Conservation (phyloP, 2,113 vertebrate genomes). For the Synchiropus splendidus region DNA sequence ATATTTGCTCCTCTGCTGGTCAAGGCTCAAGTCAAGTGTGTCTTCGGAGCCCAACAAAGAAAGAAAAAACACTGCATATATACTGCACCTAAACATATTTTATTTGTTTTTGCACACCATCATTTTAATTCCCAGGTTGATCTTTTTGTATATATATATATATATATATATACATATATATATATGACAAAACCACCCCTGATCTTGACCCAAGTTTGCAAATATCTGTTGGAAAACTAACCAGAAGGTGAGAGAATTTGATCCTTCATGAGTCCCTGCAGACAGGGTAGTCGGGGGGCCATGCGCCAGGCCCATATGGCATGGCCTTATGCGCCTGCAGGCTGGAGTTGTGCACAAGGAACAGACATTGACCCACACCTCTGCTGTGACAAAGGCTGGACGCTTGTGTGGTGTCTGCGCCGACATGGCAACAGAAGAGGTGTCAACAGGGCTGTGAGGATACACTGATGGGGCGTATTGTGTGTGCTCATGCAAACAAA, state of each 20-base stretch:
- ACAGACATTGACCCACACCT: conserved; percentile 11
- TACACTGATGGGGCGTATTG: background rate
- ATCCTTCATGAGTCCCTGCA: conserved; percentile 34
- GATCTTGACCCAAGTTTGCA: too few relatives aligned
- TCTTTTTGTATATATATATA: too few relatives aligned
- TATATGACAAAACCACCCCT: too few relatives aligned
- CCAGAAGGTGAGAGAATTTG: conserved; percentile 39
- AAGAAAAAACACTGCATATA: too few relatives aligned
- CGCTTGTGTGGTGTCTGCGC: conserved; percentile 4
- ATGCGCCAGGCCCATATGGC: conserved; percentile 45
- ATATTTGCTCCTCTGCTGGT: too few relatives aligned
- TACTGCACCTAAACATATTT: too few relatives aligned
- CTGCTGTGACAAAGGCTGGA: conserved; percentile 29
- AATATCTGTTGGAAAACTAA: too few relatives aligned
- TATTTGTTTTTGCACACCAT: too few relatives aligned
- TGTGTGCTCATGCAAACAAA: background rate
- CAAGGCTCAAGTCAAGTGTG: too few relatives aligned
- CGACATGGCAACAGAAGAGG: background rate
- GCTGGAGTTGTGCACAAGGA: conserved; percentile 22
- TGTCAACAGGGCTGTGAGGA: conserved; percentile 1
- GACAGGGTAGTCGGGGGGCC: conserved; percentile 28
- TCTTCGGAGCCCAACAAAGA: too few relatives aligned
- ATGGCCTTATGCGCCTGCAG: conserved; percentile 47
- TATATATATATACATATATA: too few relatives aligned
- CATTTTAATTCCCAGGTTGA: too few relatives aligned